Evolutionary conservation across 2,113 vertebrate genomes (phyloP).

Genomic region (Oreochromis spilurus): DNA sequence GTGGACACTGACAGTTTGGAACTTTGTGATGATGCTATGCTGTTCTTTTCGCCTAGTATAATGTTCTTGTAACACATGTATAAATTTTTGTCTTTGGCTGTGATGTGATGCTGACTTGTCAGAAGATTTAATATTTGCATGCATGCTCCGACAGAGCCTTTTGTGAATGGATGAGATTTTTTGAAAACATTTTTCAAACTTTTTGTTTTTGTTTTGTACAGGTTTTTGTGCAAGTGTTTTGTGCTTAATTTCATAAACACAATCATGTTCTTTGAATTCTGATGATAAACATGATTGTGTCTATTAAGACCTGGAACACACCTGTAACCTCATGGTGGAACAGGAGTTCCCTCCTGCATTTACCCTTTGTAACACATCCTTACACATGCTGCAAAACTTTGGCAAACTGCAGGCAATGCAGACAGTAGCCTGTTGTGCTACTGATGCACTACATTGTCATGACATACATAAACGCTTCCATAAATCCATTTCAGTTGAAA

Average conservation of each 20-base stretch:
- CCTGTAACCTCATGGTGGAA: conserved; percentile 68
- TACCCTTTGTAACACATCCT: neutral
- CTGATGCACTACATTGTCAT: conserved; percentile 1
- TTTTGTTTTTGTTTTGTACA: conserved; percentile 67
- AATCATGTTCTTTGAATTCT: conserved; percentile 51
- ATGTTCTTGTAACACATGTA: conserved; percentile 71
- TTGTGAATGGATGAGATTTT: conserved; percentile 72
- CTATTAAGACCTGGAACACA: conserved; percentile 71
- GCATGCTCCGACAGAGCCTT: conserved; percentile 71
- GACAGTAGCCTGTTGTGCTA: neutral
- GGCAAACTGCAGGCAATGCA: neutral
- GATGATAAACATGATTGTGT: conserved; percentile 61
- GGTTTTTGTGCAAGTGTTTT: conserved; percentile 71
- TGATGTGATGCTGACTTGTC: conserved; percentile 72
- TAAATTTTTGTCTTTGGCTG: conserved; percentile 72
- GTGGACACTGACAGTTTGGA: conserved; percentile 55
- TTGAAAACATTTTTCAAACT: conserved; percentile 43
- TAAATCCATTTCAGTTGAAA: conserved; percentile 9
- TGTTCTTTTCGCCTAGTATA: conserved; percentile 69
- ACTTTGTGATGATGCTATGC: conserved; percentile 60
- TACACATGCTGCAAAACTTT: neutral
- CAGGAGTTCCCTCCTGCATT: conserved; percentile 63
- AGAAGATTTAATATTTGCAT: conserved; percentile 73
- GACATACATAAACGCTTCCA: neutral
- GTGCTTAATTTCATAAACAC: conserved; percentile 67